Evolutionary conservation across 2,797 vertebrate species (phyloP), one percentile per base, ranked within the genome.

Genomic region (Macropus fuliginosus): DNA sequence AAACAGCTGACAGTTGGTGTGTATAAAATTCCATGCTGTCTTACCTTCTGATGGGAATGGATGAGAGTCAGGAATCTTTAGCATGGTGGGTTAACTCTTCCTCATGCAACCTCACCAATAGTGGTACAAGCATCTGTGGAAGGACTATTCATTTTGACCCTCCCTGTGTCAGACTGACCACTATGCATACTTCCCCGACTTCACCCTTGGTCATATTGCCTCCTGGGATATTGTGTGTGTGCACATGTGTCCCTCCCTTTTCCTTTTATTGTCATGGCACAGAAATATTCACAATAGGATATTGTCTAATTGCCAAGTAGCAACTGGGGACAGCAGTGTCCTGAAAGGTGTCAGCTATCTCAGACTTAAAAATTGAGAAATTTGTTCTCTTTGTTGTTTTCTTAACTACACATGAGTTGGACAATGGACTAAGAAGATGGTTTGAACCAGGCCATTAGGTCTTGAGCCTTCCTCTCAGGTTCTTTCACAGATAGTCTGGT

Each of bases 341-440:
- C 28, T 1, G 0, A 4, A 0, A 40, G 74, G 87, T 74, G 40
- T 90, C 89, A 74, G 93, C 59, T 81, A 81, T 10, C 0, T 0
- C 55, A 96, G 97, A 96, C 96, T 99, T 99, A 99, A 52, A 99
- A 99, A 57, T 99, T 99, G 97, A 99, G 99, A 96, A 99, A 99
- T 98, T 99, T 99, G 0, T 99, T 99, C 97, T 99, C 99, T 95
- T 98, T 98, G 98, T 99, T 99, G 99, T 99, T 98, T 99, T 99
- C 92, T 99, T 99, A 56, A 99, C 98, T 0, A 99, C 99, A 29
- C 99, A 99, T 14, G 99, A 99, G 97, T 99, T 99, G 56, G 99
- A 99, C 95, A 99, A 98, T 0, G 99, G 99, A 98, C 99, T 99
- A n/a, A 66, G 94, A 99, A 99, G 99, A 96, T 99, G 99, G 98